Percentiles rank a stretch among this genome's conserved stretches.
phyloP scores from a whole-genome alignment of 2,888 invertebrate species.

The Xylota segnis region DNA sequence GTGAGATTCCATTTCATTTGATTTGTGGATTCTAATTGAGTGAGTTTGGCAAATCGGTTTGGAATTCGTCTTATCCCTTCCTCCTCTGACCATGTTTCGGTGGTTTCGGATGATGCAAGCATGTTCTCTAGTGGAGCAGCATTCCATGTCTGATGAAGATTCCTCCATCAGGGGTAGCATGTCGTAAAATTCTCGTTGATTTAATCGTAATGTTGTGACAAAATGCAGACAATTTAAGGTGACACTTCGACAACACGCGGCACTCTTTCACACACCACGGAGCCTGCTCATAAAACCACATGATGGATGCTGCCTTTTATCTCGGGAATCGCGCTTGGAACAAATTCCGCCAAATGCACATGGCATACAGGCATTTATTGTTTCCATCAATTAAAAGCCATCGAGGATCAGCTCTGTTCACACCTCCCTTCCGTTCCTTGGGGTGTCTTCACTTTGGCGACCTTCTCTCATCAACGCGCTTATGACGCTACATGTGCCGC shows the following conservation, averaged over 20 bases:
- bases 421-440: constrained; percentile 23
- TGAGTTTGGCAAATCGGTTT: constrained; percentile 28
- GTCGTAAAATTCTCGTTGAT: constrained; percentile 45
- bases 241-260: constrained; percentile 58
- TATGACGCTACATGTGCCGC: constrained; percentile 61
- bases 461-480: constrained; percentile 69
- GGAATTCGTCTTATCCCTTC: not conserved
- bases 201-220: constrained; percentile 55
- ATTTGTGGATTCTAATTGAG: constrained; percentile 59
- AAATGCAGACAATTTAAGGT: constrained; percentile 65
- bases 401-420: constrained; percentile 60
- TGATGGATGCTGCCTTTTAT: constrained; percentile 74
- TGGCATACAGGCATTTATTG: constrained; percentile 55
- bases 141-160: not conserved
- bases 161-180: not conserved
- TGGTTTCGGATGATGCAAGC: constrained; percentile 38
- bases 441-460: constrained; percentile 39
- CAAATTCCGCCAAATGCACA: constrained; percentile 68
- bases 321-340: constrained; percentile 70
- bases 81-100: not conserved
- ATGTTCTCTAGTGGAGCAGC: not conserved
- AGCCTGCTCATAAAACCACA: constrained; percentile 53
- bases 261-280: constrained; percentile 32
- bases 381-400: constrained; percentile 69
- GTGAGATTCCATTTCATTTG: constrained; percentile 31